Evolutionary conservation across 2,797 vertebrate species (phyloP).

Genomic region (Helicolenus hilgendorfi): DNA sequence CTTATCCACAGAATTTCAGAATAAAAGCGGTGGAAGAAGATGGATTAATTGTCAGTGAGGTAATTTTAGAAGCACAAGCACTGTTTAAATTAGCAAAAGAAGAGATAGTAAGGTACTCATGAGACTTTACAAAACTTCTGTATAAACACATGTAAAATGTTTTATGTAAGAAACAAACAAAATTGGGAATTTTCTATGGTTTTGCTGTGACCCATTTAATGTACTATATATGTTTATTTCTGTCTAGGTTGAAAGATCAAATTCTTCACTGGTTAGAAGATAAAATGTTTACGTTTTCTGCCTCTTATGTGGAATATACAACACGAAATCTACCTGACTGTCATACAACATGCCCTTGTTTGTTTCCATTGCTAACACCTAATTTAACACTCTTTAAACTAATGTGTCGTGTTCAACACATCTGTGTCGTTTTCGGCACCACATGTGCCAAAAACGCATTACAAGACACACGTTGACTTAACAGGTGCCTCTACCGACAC

Average conservation of each 20-base stretch:
- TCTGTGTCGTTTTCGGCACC: conserved; percentile 36
- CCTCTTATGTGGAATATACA: background rate
- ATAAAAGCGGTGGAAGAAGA: background rate
- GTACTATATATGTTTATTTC: background rate
- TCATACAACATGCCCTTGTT: conserved; percentile 8
- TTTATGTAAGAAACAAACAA: background rate
- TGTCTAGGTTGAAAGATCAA: background rate
- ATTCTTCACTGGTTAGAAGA: background rate
- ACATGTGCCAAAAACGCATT: conserved; percentile 39
- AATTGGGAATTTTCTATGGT: background rate
- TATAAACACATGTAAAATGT: background rate
- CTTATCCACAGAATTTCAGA: background rate
- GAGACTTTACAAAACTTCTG: background rate
- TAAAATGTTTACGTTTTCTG: background rate
- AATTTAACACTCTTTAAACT: conserved; percentile 61
- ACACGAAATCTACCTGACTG: background rate
- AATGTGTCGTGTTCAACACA: conserved; percentile 62
- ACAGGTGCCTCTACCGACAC: conserved; percentile 79
- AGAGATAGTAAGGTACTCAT: background rate
- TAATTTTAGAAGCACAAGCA: background rate
- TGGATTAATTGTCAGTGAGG: background rate
- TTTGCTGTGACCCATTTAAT: background rate
- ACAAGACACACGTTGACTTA: conserved; percentile 68
- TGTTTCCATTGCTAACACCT: conserved; percentile 41
- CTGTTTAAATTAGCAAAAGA: background rate